Evolutionary conservation across 2,888 invertebrate genomes (phyloP).

Genomic region (Drosophila stalkeri): DNA sequence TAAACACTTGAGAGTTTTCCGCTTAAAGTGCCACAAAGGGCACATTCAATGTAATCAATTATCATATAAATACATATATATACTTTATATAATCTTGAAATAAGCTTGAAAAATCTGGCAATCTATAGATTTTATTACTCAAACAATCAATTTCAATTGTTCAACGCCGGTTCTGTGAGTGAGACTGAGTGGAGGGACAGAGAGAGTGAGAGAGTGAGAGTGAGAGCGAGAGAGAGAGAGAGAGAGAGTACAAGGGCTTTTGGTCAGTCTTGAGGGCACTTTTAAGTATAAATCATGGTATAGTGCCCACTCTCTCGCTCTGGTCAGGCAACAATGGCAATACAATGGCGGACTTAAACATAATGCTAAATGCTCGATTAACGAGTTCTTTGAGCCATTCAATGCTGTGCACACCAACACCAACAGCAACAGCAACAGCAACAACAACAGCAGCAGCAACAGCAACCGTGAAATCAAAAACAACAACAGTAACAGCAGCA

Average conservation of each 20-base stretch:
- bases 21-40: constrained; percentile 4
- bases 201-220: too few relatives aligned
- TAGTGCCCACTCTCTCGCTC: constrained; percentile 21
- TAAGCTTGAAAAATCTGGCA: constrained; percentile 24
- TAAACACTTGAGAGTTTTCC: constrained; percentile 7
- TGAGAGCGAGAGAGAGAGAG: not conserved
- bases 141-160: constrained; percentile 40
- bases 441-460: constrained; percentile 15
- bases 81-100: constrained; percentile 7
- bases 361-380: constrained; percentile 67
- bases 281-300: constrained; percentile 28
- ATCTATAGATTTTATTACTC: constrained; percentile 27
- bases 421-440: constrained; percentile 28
- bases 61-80: constrained; percentile 18
- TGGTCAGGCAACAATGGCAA: constrained; percentile 13
- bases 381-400: constrained; percentile 46
- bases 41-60: constrained; percentile 27
- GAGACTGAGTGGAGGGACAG: not conserved
- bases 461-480: constrained; percentile 19
- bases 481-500: constrained; percentile 6
- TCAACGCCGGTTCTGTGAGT: not conserved
- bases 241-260: not conserved
- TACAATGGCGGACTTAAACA: constrained; percentile 37
- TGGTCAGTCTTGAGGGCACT: constrained; percentile 14
- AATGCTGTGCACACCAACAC: constrained; percentile 8